phyloP scores from a whole-genome alignment of 2,888 invertebrate genomes.

The Xylota sylvarum region DNA sequence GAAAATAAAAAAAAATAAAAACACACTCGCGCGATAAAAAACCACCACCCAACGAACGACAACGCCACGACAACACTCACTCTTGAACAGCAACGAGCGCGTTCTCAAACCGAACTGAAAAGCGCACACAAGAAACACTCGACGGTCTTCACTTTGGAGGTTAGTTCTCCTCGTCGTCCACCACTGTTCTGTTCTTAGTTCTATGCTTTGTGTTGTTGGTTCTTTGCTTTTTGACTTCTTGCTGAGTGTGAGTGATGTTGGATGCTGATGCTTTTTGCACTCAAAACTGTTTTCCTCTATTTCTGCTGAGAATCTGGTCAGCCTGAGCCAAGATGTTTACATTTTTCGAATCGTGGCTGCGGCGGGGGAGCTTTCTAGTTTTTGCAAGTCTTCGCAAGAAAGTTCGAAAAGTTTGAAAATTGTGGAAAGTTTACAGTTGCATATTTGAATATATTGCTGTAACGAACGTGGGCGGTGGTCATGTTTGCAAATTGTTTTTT shows the following conservation, averaged over 20 bases:
- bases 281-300: constrained; percentile 2
- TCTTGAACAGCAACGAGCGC: constrained; percentile 66
- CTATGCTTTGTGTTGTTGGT: constrained; percentile 32
- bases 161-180: constrained; percentile 43
- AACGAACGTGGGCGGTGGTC: background rate
- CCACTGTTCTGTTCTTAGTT: constrained; percentile 26
- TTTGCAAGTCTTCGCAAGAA: background rate
- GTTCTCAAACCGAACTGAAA: constrained; percentile 73
- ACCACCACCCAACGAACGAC: constrained; percentile 43
- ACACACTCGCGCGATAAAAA: constrained; percentile 33
- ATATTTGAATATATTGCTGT: background rate
- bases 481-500: background rate
- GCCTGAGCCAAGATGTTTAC: background rate
- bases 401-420: background rate
- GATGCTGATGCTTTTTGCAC: constrained; percentile 4
- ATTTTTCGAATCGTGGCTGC: background rate
- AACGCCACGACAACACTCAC: constrained; percentile 26
- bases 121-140: constrained; percentile 61
- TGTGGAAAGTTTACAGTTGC: background rate
- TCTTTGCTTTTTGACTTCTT: background rate
- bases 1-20: constrained; percentile 5
- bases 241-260: no score
- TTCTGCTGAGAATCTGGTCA: background rate
- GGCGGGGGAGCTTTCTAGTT: background rate
- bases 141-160: constrained; percentile 71